Conservation (phyloP, 2,888 invertebrate genomes). For the Eupithecia abbreviata region DNA sequence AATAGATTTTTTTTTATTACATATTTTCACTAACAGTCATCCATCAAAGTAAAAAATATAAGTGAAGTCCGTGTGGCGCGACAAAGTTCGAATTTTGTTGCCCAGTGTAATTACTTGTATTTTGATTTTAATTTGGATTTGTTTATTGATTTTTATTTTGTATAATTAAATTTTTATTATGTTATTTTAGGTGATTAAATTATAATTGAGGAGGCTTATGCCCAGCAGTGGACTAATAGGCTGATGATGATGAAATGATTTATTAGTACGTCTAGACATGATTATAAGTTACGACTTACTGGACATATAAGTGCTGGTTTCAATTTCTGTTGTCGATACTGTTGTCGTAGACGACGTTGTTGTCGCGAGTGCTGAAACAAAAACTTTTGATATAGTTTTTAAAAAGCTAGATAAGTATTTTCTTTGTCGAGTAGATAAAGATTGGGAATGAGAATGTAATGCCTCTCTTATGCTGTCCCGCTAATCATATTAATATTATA, state of each 20-base stretch:
- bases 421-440: neutral
- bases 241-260: neutral
- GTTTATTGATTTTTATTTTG: no score
- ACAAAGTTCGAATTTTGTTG: no score
- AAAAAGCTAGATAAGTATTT: neutral
- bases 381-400: neutral
- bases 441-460: neutral
- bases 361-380: slow-evolving; percentile 57
- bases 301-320: slow-evolving; percentile 36
- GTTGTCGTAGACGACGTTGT: slow-evolving; percentile 52
- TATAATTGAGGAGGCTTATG: no score
- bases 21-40: no score
- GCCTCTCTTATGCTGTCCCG: neutral
- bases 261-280: slow-evolving; percentile 9
- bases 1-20: no score
- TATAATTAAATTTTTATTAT: no score
- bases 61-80: no score
- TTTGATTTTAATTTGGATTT: no score
- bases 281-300: slow-evolving; percentile 38
- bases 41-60: no score
- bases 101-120: no score
- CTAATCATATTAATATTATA: neutral
- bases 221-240: no score
- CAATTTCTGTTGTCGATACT: slow-evolving; percentile 38
- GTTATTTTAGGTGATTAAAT: no score